phyloP scores from a whole-genome alignment of 2,888 invertebrate genomes.

The Dioctria linearis region DNA sequence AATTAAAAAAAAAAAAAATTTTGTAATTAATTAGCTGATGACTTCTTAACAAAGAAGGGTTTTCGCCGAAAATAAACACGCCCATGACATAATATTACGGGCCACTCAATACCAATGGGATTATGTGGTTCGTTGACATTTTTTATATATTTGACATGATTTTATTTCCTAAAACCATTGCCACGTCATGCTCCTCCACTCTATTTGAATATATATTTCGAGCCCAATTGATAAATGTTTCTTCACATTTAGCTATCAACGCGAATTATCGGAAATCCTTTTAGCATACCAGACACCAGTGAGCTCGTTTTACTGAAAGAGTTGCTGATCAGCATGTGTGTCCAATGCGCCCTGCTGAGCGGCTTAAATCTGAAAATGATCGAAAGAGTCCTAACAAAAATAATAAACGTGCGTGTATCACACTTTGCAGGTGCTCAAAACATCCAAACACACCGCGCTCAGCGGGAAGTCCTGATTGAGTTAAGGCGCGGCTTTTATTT shows the following conservation, averaged over 20 bases:
- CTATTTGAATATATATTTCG: conserved; percentile 32
- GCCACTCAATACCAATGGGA: not conserved
- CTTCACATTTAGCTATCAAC: conserved; percentile 44
- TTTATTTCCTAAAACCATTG: not conserved
- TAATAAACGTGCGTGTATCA: conserved; percentile 46
- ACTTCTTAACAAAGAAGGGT: conserved; percentile 18
- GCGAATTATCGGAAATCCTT: conserved; percentile 20
- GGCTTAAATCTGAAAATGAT: conserved; percentile 12
- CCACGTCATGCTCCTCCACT: conserved; percentile 7
- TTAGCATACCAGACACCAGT: not conserved
- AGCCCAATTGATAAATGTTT: conserved; percentile 21
- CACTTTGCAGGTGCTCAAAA: conserved; percentile 37
- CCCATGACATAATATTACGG: not conserved
- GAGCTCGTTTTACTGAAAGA: conserved; percentile 17
- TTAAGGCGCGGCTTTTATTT: conserved; percentile 38
- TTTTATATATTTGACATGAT: not conserved
- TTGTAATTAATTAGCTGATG: conserved; percentile 33
- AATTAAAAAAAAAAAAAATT: not conserved
- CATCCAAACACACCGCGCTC: conserved; percentile 37
- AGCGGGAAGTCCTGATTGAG: conserved; percentile 20
- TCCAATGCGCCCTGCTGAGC: conserved; percentile 27
- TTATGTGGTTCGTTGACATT: not conserved
- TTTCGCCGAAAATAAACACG: conserved; percentile 42
- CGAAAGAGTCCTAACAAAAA: conserved; percentile 40
- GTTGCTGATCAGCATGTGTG: conserved; percentile 39